These are phyloP conservation scores for Gymnodraco acuticeps DNA, from an alignment of 2,797 vertebrate genomes.

Conservation along the genomic window DNA sequence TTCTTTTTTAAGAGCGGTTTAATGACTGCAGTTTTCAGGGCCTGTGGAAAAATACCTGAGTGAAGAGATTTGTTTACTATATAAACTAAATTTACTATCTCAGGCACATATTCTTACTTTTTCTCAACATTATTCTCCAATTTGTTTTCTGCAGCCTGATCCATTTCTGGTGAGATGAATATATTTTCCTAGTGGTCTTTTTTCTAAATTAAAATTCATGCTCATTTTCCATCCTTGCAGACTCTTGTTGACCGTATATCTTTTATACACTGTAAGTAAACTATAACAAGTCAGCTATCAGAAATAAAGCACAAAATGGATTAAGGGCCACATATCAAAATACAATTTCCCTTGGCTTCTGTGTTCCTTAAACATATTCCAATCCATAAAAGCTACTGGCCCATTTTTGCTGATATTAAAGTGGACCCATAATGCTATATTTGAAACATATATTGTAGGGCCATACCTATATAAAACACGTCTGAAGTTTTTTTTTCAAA, in stretches of 20 bases:
- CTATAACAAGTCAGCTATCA: constrained; percentile 18
- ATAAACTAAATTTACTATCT: too few relatives aligned
- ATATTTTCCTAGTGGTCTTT: constrained; percentile 31
- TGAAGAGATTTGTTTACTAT: too few relatives aligned
- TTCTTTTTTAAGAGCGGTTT: too few relatives aligned
- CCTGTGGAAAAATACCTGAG: too few relatives aligned
- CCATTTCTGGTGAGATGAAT: constrained; percentile 56
- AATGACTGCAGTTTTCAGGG: too few relatives aligned
- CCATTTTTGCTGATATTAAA: constrained; percentile 34
- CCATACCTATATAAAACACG: too few relatives aligned
- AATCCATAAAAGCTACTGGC: constrained; percentile 12
- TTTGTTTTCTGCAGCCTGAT: constrained; percentile 29
- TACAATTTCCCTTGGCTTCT: constrained; percentile 1
- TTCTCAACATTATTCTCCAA: constrained; percentile 37
- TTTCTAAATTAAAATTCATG: constrained; percentile 58
- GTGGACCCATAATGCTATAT: too few relatives aligned
- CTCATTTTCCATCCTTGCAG: constrained; percentile 27
- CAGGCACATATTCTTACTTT: constrained; percentile 51
- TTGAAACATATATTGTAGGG: too few relatives aligned
- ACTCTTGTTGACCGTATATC: constrained; percentile 11
- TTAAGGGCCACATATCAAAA: constrained; percentile 26
- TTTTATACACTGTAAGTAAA: constrained; percentile 16
- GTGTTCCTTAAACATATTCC: neutral
- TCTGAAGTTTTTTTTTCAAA: too few relatives aligned
- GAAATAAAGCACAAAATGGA: constrained; percentile 18